Percentiles rank a stretch among this genome's conserved stretches.
phyloP scores from a whole-genome alignment of 2,113 vertebrate genomes.

The Vicugna pacos region DNA sequence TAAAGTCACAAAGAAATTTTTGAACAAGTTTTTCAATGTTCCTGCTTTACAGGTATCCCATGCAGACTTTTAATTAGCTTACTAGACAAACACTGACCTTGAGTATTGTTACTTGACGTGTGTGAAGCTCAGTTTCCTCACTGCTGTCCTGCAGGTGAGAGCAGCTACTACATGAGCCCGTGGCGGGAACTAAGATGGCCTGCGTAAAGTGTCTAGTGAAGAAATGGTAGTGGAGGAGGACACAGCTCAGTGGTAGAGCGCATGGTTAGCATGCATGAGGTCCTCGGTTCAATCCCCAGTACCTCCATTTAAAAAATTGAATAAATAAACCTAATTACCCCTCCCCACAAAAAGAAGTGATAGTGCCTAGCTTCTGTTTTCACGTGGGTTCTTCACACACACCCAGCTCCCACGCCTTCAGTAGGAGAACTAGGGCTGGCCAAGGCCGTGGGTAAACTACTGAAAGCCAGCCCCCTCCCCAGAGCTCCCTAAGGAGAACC shows the following conservation, averaged over 20 bases:
- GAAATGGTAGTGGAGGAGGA: too few relatives aligned
- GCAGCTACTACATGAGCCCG: neutral
- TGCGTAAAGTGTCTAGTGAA: neutral
- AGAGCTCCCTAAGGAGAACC: neutral
- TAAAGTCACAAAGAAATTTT: neutral
- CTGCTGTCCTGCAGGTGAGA: neutral
- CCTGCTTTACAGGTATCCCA: neutral
- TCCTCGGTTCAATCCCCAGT: too few relatives aligned
- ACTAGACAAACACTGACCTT: neutral
- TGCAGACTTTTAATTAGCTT: neutral
- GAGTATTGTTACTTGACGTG: neutral
- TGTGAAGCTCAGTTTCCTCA: neutral
- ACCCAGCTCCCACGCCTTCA: neutral
- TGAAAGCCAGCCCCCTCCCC: neutral
- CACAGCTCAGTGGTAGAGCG: too few relatives aligned
- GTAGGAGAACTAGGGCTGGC: neutral
- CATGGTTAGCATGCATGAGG: too few relatives aligned
- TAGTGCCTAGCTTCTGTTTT: neutral
- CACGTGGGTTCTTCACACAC: neutral
- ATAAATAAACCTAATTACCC: too few relatives aligned
- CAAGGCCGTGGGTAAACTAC: neutral
- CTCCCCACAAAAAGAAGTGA: neutral
- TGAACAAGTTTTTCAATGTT: neutral
- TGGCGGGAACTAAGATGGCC: neutral
- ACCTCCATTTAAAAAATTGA: too few relatives aligned